Evolutionary conservation across 1,140 invertebrate species (phyloP), one percentile per base, ranked within the genome.

Genomic region (Lordiphosa clarofinis): DNA sequence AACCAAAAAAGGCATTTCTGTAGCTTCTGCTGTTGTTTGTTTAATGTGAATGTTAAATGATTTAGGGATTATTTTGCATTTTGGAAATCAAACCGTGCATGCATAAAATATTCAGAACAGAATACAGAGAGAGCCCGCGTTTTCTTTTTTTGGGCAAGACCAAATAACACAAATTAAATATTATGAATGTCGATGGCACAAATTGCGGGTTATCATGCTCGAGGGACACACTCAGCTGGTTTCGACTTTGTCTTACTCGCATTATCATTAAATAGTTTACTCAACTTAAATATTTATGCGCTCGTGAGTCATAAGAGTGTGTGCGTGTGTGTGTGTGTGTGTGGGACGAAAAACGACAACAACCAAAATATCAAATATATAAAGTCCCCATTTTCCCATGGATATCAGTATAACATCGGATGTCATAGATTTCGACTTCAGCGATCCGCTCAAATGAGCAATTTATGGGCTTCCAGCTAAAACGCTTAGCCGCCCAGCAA

Each of bases 151-250:
- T 60, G 56, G 61, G 58, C 49, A 56, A 57, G 55, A 42, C 44
- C 46, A 67, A 79, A 73, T 70, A 54, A 42, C 70, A 73, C 61
- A 76, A 72, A 79, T 81, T 86, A 82, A 57, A 57, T 24, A 56
- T 47, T 50, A 42, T 53, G 56, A 56, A 71, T 46, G 43, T 46
- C 37, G 54, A 52, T 58, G 61, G 62, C 42, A 53, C 43, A 81
- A 86, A 86, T 86, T 86, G 69, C 52, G 64, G 75, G 82, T 82
- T 76, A 70, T 69, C 42, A 46, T 46, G 56, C 21, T 40, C 21
- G 81, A 67, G 81, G 81, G 81, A 86, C 65, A 86, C 73, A 87
- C 62, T 87, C 76, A 87, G 61, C 38, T 87, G 82, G 44, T 61
- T 44, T 33, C 12, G 44, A 50, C 65, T 39, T 44, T 50, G 47